Evolutionary conservation across 2,113 vertebrate species (phyloP).

Genomic region (Trichomycterus rosablanca): DNA sequence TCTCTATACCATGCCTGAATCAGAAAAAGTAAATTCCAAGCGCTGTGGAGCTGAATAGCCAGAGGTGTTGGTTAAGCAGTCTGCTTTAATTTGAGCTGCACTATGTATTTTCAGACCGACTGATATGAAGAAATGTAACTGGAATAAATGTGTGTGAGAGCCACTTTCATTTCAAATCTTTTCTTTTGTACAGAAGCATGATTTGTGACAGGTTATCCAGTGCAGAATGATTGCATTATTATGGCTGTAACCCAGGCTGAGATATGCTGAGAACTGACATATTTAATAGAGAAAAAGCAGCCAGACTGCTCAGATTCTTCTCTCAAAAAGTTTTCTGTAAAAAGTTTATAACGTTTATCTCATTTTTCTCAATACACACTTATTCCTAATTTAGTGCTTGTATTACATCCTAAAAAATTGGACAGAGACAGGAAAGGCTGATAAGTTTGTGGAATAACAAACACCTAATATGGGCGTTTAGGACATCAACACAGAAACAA

Average conservation of each 20-base stretch:
- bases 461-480: no score
- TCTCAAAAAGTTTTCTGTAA: conserved; percentile 3
- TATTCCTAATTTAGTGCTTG: no score
- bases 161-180: conserved; percentile 62
- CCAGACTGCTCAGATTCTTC: conserved; percentile 9
- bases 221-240: conserved; percentile 33
- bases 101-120: conserved; percentile 59
- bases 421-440: no score
- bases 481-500: no score
- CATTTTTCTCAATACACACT: no score
- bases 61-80: conserved; percentile 61
- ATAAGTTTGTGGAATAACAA: no score
- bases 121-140: conserved; percentile 69
- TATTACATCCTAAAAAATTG: no score
- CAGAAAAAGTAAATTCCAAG: conserved; percentile 61
- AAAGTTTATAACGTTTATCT: no score
- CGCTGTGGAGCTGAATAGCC: conserved; percentile 61
- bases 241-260: conserved; percentile 20
- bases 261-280: conserved; percentile 8
- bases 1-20: conserved; percentile 54
- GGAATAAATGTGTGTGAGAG: conserved; percentile 59
- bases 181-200: conserved; percentile 43
- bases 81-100: conserved; percentile 68
- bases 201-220: conserved; percentile 42
- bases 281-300: conserved; percentile 26